These are phyloP conservation scores for Leucophenga maculata DNA, from an alignment of 2,888 invertebrate genomes.

Conservation along the genomic window DNA sequence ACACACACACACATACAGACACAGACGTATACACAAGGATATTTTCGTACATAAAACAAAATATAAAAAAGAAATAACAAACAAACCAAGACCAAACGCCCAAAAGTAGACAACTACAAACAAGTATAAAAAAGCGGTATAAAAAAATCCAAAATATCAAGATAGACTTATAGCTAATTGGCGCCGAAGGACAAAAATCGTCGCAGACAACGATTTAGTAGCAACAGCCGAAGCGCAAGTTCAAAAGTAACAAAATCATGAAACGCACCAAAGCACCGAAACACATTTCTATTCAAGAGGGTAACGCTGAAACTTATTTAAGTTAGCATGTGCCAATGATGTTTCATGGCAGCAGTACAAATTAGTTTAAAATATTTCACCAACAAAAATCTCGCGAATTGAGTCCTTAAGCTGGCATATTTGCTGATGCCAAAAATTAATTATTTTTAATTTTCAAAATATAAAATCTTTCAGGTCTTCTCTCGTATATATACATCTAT, in stretches of 20 bases:
- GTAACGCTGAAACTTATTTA: background rate
- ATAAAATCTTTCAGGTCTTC: too few relatives aligned
- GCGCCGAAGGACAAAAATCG: slow-evolving; percentile 27
- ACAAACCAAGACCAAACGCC: too few relatives aligned
- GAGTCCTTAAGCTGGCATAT: too few relatives aligned
- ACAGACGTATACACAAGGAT: too few relatives aligned
- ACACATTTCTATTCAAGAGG: background rate
- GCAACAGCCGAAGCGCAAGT: background rate
- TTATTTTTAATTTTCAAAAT: too few relatives aligned
- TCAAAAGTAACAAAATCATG: slow-evolving; percentile 4
- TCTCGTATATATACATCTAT: too few relatives aligned
- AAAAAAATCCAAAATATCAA: background rate
- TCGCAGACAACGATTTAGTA: slow-evolving; percentile 18
- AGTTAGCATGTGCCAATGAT: too few relatives aligned
- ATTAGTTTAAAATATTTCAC: too few relatives aligned
- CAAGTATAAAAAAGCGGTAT: background rate
- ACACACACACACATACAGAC: background rate
- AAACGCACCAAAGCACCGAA: background rate
- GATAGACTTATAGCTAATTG: slow-evolving; percentile 34
- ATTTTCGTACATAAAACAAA: too few relatives aligned
- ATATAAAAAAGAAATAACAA: background rate
- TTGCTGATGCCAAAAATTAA: too few relatives aligned
- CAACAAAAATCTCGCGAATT: too few relatives aligned
- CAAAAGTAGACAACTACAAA: background rate
- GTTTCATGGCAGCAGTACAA: too few relatives aligned